Conservation (phyloP, 1,140 invertebrate genomes). For the Diorhabda elongata region DNA sequence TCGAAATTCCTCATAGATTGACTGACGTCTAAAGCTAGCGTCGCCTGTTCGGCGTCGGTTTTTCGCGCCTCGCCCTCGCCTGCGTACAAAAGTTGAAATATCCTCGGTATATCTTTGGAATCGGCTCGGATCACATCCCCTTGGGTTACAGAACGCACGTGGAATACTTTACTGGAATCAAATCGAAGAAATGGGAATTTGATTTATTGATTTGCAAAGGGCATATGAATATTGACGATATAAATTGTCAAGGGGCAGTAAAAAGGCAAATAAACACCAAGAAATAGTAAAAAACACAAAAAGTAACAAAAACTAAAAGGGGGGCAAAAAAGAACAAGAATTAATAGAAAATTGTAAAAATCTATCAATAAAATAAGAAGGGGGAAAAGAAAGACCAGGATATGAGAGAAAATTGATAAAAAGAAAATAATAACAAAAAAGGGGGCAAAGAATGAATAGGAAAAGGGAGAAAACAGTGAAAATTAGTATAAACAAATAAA, state of each 20-base stretch:
- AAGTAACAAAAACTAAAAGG: not conserved
- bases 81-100: slow-evolving; percentile 94
- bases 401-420: not conserved
- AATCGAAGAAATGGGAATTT: not conserved
- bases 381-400: not conserved
- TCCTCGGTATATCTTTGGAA: slow-evolving; percentile 97
- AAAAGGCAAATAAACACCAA: not conserved
- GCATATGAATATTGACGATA: not conserved
- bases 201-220: no score
- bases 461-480: not conserved
- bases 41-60: slow-evolving; percentile 63
- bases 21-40: slow-evolving; percentile 46
- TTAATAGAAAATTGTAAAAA: not conserved
- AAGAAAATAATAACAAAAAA: not conserved
- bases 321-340: not conserved
- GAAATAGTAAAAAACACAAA: not conserved
- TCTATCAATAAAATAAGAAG: not conserved
- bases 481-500: not conserved
- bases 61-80: slow-evolving; percentile 89
- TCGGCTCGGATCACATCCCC: slow-evolving; percentile 97
- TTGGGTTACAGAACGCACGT: slow-evolving; percentile 96
- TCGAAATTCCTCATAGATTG: slow-evolving; percentile 49
- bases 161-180: slow-evolving; percentile 90
- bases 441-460: not conserved
- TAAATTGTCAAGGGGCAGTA: not conserved